Evolutionary conservation across 1,140 invertebrate species (phyloP), one percentile per base, ranked within the genome.

Genomic region (Drosophila mauritiana): DNA sequence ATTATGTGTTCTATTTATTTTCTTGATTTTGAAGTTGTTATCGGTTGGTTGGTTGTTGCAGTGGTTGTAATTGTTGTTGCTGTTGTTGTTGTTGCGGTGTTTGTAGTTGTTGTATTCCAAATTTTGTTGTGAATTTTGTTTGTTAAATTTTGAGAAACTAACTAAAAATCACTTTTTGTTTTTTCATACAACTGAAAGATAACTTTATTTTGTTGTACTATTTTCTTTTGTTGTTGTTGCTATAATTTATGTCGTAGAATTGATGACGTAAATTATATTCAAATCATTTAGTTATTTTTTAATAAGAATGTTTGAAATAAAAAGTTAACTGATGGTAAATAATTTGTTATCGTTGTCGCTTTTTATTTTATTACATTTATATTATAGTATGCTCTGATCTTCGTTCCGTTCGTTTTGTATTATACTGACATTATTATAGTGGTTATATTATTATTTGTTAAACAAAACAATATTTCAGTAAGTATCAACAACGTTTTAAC

Each of bases 81-180:
- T 36, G 74, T 78, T 42, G 76, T 73, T 73, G 70, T 77, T 63
- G 78, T 82, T 63, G 74, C 84, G 57, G 76, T 67, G 62, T 79
- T 74, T 82, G 81, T 91, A 82, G 84, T 90, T 75, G 78, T 90
- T 86, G 89, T 91, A 90, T 90, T 90, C 85, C 85, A 90, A 90
- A 90, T 90, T 90, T 90, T 90, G 85, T 90, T 90, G 85, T 90
- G 86, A 90, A 90, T 90, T 90, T 90, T 90, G 86, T 82, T 91
- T 91, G 90, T 91, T 91, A 91, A 91, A 91, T 91, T 91, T 91
- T 91, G 90, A 91, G 90, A 91, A 91, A 91, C 90, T 88, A 91
- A 91, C 90, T 90, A 72, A 91, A 91, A 91, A 91, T 91, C 89
- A 89, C 89, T 91, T 91, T 88, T 88, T 76, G 65, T 76, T 88